Percentiles rank a stretch among this genome's conserved stretches.
Conservation (phyloP, 1,140 invertebrate species). For the Eciton burchellii region DNA sequence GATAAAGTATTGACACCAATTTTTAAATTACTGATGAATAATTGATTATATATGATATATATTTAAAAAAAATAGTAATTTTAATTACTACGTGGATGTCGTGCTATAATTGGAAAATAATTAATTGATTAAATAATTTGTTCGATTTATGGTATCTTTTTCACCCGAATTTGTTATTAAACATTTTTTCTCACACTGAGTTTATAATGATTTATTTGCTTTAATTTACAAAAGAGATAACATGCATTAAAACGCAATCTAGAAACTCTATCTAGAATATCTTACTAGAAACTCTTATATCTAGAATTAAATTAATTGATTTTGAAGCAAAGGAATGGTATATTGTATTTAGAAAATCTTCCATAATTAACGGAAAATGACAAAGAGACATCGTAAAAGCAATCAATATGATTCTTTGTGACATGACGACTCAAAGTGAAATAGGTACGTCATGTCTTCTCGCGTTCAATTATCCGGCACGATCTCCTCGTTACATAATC, state of each 20-base stretch:
- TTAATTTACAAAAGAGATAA: neutral
- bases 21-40: neutral
- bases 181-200: no score
- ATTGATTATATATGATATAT: neutral
- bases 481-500: slow-evolving; percentile 55
- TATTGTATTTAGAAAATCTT: neutral
- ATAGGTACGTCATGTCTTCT: slow-evolving; percentile 42
- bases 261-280: no score
- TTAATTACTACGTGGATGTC: neutral
- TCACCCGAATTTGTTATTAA: neutral
- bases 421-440: slow-evolving; percentile 54
- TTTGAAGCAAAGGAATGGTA: neutral
- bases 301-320: neutral
- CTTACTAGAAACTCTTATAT: neutral
- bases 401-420: slow-evolving; percentile 29
- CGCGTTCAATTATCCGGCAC: slow-evolving; percentile 43
- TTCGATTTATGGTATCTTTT: neutral
- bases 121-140: neutral
- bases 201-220: neutral
- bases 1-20: neutral
- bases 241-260: neutral
- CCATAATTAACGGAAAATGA: neutral
- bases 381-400: slow-evolving; percentile 12
- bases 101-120: neutral
- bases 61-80: neutral